Conservation (phyloP, 2,888 invertebrate species). For the Rhopalosiphum nymphaeae region DNA sequence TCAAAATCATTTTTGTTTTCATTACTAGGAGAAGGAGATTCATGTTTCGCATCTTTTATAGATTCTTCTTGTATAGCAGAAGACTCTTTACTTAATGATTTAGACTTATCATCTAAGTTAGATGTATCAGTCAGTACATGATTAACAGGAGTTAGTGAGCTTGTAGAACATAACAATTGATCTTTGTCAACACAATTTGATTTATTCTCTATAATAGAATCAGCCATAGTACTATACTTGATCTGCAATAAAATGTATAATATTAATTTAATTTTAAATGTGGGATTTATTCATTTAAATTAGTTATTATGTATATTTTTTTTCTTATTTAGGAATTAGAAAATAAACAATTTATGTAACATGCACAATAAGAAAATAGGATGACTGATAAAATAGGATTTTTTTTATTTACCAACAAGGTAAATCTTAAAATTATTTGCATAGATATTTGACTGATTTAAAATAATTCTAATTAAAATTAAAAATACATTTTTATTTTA, state of each 20-base stretch:
- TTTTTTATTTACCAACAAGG: too few species aligned
- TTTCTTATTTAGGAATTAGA: too few species aligned
- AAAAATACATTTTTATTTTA: neutral
- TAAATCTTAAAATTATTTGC: too few species aligned
- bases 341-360: too few species aligned
- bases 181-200: neutral
- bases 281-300: too few species aligned
- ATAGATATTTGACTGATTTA: neutral
- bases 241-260: neutral
- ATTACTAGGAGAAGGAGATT: neutral
- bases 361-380: too few species aligned
- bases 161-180: neutral
- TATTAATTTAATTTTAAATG: neutral
- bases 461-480: neutral
- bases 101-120: neutral
- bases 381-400: too few species aligned
- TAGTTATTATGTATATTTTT: too few species aligned
- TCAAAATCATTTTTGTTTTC: constrained; percentile 55
- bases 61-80: neutral
- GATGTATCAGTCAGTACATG: neutral
- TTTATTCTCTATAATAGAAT: neutral
- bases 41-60: neutral
- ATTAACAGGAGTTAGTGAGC: neutral
- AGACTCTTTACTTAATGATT: neutral
- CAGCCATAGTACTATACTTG: neutral